These are phyloP conservation scores for Dasyprocta punctata DNA, from an alignment of 2,113 vertebrate genomes.

Conservation along the genomic window DNA sequence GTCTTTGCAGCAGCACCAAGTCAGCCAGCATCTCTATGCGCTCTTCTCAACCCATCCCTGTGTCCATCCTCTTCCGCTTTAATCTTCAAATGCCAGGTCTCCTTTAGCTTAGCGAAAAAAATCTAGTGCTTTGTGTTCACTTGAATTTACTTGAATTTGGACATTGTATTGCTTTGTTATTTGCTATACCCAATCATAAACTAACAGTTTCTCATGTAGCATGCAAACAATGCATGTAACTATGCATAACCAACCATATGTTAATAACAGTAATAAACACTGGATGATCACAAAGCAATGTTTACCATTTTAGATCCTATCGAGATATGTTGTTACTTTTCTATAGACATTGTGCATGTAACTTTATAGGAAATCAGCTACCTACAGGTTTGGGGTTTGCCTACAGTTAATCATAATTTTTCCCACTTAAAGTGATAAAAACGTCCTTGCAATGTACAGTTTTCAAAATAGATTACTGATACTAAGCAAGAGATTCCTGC, in stretches of 20 bases:
- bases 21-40: not conserved
- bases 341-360: not conserved
- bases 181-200: not conserved
- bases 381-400: not conserved
- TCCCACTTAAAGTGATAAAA: not conserved
- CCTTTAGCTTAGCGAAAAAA: not conserved
- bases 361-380: not conserved
- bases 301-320: not conserved
- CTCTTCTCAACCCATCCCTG: not conserved
- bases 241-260: not conserved
- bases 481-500: not conserved
- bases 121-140: not conserved
- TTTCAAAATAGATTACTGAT: not conserved
- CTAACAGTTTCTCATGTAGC: not conserved
- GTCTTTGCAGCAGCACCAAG: not conserved
- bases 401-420: not conserved
- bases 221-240: too few relatives aligned
- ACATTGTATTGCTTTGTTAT: not conserved
- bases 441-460: not conserved
- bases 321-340: not conserved
- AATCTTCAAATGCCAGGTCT: not conserved
- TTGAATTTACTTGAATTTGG: not conserved
- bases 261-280: not conserved
- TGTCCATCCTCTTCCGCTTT: not conserved
- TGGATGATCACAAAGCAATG: not conserved